These are phyloP conservation scores for Pogonomyrmex californicus DNA, from an alignment of 1,140 invertebrate species.

Conservation along the genomic window DNA sequence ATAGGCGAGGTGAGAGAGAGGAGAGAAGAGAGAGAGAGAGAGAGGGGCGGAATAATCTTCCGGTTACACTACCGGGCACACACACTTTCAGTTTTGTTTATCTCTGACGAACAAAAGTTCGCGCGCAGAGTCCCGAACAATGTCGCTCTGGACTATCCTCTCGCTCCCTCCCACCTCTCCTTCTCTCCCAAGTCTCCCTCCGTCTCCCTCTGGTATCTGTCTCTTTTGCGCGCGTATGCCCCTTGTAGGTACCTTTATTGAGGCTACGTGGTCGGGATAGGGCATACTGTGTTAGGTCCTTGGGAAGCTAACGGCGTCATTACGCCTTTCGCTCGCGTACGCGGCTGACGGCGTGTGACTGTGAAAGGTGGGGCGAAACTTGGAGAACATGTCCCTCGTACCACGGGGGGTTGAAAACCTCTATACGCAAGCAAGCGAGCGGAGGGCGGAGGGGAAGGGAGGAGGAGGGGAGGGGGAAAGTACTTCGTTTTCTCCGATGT, in stretches of 20 bases:
- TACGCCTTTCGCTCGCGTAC: conserved; percentile 57
- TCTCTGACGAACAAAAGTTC: conserved; percentile 60
- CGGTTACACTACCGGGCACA: conserved; percentile 50
- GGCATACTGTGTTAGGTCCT: conserved; percentile 44
- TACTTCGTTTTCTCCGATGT: conserved; percentile 35
- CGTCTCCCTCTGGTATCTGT: too few species aligned
- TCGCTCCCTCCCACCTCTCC: background rate
- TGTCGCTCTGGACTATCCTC: conserved; percentile 32
- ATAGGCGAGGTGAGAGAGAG: background rate
- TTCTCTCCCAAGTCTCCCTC: too few species aligned
- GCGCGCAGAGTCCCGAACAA: conserved; percentile 42
- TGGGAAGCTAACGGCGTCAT: conserved; percentile 61
- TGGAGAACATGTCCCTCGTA: conserved; percentile 39
- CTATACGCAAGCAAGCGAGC: conserved; percentile 24
- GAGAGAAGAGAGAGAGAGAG: conserved; percentile 4
- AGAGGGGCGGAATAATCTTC: conserved; percentile 57
- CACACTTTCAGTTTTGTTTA: conserved; percentile 64
- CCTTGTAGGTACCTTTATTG: conserved; percentile 61
- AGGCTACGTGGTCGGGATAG: conserved; percentile 60
- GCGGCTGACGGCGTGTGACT: conserved; percentile 54
- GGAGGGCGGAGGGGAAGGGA: too few species aligned
- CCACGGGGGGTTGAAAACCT: conserved; percentile 38
- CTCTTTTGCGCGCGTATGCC: background rate
- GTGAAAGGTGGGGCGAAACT: conserved; percentile 47
- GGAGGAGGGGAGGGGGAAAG: too few species aligned